These are phyloP conservation scores for Protosalanx chinensis DNA, from an alignment of 2,797 vertebrate species.

Conservation along the genomic window DNA sequence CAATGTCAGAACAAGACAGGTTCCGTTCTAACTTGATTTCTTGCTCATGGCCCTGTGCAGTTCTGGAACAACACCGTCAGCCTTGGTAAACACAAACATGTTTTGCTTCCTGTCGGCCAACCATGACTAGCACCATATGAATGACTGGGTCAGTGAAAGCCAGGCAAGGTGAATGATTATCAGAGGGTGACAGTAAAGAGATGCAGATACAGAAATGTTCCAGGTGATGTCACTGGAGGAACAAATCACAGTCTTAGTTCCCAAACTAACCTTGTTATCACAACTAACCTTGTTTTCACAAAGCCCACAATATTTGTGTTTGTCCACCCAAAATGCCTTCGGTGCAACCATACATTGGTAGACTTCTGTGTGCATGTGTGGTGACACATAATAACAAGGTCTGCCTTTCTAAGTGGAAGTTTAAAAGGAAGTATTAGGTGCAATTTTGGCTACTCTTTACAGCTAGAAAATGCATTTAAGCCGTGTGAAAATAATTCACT, in stretches of 20 bases:
- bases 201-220: not conserved
- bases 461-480: not conserved
- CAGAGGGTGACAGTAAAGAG: too few relatives aligned
- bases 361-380: slow-evolving; percentile 14
- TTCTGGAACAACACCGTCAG: slow-evolving; percentile 1
- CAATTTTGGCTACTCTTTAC: slow-evolving; percentile 38
- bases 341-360: slow-evolving; percentile 18
- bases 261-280: too few relatives aligned
- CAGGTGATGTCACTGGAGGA: slow-evolving; percentile 36
- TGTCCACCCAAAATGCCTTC: slow-evolving; percentile 35
- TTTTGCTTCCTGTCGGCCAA: slow-evolving; percentile 15
- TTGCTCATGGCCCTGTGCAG: not conserved
- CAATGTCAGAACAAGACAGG: too few relatives aligned
- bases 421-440: not conserved
- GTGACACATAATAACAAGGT: too few relatives aligned
- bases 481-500: too few relatives aligned
- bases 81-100: slow-evolving; percentile 8
- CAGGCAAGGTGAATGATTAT: too few relatives aligned
- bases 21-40: too few relatives aligned
- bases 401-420: not conserved
- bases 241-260: slow-evolving; percentile 30
- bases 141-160: slow-evolving; percentile 2
- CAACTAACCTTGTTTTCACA: too few relatives aligned
- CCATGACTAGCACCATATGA: slow-evolving; percentile 13
- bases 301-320: slow-evolving; percentile 9